These are phyloP conservation scores for Crocodylus rhombifer DNA, from an alignment of 2,797 vertebrate genomes.

Conservation along the genomic window DNA sequence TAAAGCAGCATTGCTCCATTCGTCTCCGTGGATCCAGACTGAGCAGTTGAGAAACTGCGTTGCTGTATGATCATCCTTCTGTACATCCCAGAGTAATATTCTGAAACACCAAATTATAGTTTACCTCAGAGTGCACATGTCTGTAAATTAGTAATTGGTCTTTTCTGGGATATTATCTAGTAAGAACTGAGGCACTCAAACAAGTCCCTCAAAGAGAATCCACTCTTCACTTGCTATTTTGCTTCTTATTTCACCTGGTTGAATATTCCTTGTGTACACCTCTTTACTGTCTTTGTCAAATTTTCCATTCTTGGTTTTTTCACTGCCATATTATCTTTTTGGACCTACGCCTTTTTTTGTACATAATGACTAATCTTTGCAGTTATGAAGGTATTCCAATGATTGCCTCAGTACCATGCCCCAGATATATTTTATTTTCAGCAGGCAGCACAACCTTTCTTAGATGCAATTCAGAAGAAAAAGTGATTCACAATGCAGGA, in stretches of 20 bases:
- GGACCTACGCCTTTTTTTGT: not conserved
- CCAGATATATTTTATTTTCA: not conserved
- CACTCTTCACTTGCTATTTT: not conserved
- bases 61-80: too few species aligned
- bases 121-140: not conserved
- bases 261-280: not conserved
- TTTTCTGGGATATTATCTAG: not conserved
- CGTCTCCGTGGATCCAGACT: too few species aligned
- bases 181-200: not conserved
- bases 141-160: not conserved
- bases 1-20: too few species aligned
- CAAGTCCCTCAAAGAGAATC: too few species aligned
- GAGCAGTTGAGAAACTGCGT: too few species aligned
- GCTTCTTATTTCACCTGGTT: not conserved
- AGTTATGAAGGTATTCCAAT: not conserved
- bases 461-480: not conserved
- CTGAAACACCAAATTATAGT: not conserved
- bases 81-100: not conserved
- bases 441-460: not conserved
- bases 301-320: not conserved
- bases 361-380: not conserved
- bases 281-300: not conserved
- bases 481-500: not conserved
- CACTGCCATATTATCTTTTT: not conserved
- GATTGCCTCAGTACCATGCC: not conserved